Evolutionary conservation across 1,140 invertebrate species (phyloP), one percentile per base, ranked within the genome.

Genomic region (Drosophila ohnishii): DNA sequence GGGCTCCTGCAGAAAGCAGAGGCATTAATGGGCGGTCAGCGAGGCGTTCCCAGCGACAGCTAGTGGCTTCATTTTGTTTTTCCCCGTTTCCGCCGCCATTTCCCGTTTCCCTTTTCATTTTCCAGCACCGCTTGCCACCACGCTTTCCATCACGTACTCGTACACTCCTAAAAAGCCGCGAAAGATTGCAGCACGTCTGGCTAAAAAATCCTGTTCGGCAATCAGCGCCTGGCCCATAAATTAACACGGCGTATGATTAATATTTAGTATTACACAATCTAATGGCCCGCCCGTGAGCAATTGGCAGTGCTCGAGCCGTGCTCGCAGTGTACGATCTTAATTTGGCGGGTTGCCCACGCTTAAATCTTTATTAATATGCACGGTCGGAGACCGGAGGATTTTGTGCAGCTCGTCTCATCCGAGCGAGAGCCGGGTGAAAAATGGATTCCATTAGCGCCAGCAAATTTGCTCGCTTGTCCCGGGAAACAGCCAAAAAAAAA

Each of bases 361-460:
- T 80, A 88, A 87, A 87, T 83, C 83, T 87, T 88, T 87, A 87
- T 87, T 83, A 87, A 87, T 87, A 87, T 88, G 83, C 72, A 83
- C 64, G 79, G 51, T 66, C 40, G 47, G 61, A 22, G 50, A 64
- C 60, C 55, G 64, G n/a, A 51, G 71, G 73, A 75, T 66, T 63
- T 60, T 44, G 66, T 50, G 64, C 47, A 40, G 74, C 73, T 73
- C 48, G 76, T 59, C 62, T 67, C 59, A 40, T 72, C 64, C 75
- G 45, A 30, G 50, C 37, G 63, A 56, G 66, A 44, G 65, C 8
- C 63, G 32, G 32, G 75, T 83, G 80, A 87, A 88, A 88, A 88
- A 87, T 87, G 39, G 50, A 40, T 48, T 44, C 55, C 84, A 87
- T 87, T 87, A 83, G 64, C 48, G 58, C n/a, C 79, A 74, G 80